Conservation (phyloP, 1,140 invertebrate genomes). For the Octopus bimaculoides region DNA sequence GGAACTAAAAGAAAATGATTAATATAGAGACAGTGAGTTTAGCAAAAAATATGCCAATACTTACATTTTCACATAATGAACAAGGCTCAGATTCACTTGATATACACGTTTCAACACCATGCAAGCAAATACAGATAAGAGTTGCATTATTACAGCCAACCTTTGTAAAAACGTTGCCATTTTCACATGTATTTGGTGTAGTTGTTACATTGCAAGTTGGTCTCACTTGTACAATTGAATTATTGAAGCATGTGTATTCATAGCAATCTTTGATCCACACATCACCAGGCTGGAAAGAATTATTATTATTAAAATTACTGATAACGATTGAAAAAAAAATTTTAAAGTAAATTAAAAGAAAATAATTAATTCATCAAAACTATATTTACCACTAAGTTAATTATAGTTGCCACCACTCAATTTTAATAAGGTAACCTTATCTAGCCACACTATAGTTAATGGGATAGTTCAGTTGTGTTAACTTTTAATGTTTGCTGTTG, state of each 20-base stretch:
- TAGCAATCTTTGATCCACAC: background rate
- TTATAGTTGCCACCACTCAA: too few relatives aligned
- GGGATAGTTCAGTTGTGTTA: too few relatives aligned
- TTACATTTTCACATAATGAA: background rate
- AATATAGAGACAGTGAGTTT: background rate
- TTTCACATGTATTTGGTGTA: background rate
- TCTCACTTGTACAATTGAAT: background rate
- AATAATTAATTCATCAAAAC: too few relatives aligned
- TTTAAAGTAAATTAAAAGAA: too few relatives aligned
- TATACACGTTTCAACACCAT: background rate
- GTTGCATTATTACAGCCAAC: background rate
- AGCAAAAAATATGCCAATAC: background rate
- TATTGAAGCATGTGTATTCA: conserved; percentile 7
- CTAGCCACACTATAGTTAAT: too few relatives aligned
- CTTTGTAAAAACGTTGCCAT: background rate
- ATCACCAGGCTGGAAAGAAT: conserved; percentile 1
- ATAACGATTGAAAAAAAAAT: too few relatives aligned
- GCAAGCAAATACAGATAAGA: background rate
- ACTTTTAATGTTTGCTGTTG: too few relatives aligned
- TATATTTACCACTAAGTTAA: too few relatives aligned
- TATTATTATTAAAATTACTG: too few relatives aligned
- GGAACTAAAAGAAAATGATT: background rate
- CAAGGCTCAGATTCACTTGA: background rate
- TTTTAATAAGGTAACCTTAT: too few relatives aligned
- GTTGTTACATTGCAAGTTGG: background rate